Evolutionary conservation across 2,113 vertebrate species (phyloP), one percentile per base, ranked within the genome.

Genomic region (Ochotona princeps): DNA sequence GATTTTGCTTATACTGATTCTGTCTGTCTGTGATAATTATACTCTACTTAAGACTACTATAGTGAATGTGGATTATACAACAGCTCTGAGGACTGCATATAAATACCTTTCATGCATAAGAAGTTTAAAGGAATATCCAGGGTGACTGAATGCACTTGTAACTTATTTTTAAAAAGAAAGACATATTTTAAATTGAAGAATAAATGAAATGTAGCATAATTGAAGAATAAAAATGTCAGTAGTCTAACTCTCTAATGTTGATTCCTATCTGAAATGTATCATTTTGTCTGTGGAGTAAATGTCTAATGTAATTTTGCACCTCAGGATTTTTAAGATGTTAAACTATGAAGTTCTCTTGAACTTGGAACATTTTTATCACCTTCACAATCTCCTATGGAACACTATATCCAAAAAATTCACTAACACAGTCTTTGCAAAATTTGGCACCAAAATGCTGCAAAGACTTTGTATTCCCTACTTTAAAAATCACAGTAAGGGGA

Each of bases 61-160:
- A 89, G 78, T 32, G 21, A 28, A 23, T 23, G 93, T 86, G 93
- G 69, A 70, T 94, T 95, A 26, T 67, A 93, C 9, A 95, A 76
- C 18, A 97, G 94, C 95, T 3, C 85, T 96, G 70, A 76, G 67
- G 25, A 21, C 57, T 96, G 14, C 66, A 86, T 90, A 88, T 49
- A 84, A 97, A 96, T 84, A 85, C 10, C 3, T 89, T 47, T 35
- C 26, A 94, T 95, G 47, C 3, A 80, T 30, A 96, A 95, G 2
- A 61, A 18, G 28, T 94, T 96, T 80, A 95, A 96, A 97, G 30
- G 95, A 95, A 72, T 94, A 95, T 81, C 80, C 61, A 18, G 93
- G 20, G 70, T 47, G 94, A 94, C 60, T 82, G 32, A 18, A 26
- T 38, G 0, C 0, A 65, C 30, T 89, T 86, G 92, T 90, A 63